A percentile compares a stretch with the other conserved stretches of the same genome.
These are phyloP conservation scores for Pedicia rivosa DNA, from an alignment of 2,888 invertebrate genomes.

Conservation along the genomic window DNA sequence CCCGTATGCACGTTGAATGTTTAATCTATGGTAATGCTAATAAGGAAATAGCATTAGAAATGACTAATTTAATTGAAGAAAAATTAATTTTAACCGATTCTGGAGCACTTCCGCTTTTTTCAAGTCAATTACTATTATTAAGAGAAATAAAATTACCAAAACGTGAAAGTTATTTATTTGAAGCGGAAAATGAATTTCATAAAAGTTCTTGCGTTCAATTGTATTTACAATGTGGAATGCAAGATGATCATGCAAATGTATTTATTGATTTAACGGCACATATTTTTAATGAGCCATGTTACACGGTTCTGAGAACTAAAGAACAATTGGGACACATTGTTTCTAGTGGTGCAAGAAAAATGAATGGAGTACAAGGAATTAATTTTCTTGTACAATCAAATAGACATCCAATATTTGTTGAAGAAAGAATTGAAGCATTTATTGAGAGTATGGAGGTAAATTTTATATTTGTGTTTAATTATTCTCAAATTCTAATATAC, in stretches of 20 bases:
- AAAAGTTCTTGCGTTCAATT: constrained; percentile 73
- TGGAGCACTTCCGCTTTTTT: constrained; percentile 46
- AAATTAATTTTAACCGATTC: constrained; percentile 33
- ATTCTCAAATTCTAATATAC: constrained; percentile 7
- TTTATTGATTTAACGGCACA: constrained; percentile 74
- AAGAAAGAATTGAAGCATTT: constrained; percentile 77
- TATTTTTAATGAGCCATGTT: constrained; percentile 81
- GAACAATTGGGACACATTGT: constrained; percentile 94
- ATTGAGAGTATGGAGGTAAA: constrained; percentile 60
- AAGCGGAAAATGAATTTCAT: constrained; percentile 68
- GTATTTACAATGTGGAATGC: constrained; percentile 76
- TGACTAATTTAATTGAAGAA: constrained; percentile 54
- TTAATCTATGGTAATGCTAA: constrained; percentile 81
- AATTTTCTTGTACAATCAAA: constrained; percentile 67
- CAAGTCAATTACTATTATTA: constrained; percentile 64
- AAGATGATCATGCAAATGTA: constrained; percentile 57
- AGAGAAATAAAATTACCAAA: constrained; percentile 75
- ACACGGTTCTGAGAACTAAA: constrained; percentile 77
- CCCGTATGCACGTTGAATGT: constrained; percentile 74
- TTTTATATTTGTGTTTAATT: constrained; percentile 12
- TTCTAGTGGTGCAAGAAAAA: constrained; percentile 66
- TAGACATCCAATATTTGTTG: constrained; percentile 65
- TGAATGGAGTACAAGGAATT: constrained; percentile 74
- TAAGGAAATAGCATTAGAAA: constrained; percentile 49
- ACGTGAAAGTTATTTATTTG: constrained; percentile 58